Conservation (phyloP, 2,797 vertebrate species). For the Tiaroga cobitis region DNA sequence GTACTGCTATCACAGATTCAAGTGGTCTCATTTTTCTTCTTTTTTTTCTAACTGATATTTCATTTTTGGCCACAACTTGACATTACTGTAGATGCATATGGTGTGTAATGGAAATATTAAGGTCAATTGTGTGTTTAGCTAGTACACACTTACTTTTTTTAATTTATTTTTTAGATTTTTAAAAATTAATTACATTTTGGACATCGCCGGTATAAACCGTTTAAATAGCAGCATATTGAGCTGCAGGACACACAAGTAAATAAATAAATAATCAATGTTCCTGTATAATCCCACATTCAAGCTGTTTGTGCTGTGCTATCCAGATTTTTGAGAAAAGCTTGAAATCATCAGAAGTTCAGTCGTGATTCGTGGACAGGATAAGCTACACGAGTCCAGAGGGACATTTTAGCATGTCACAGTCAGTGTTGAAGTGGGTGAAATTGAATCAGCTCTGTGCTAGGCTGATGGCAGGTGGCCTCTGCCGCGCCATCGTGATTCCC, state of each 20-base stretch:
- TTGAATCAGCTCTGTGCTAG: slow-evolving; percentile 45
- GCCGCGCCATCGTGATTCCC: background rate
- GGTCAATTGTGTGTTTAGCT: background rate
- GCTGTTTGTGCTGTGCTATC: slow-evolving; percentile 16
- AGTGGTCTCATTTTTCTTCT: background rate
- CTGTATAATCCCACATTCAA: slow-evolving; percentile 33
- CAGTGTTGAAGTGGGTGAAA: slow-evolving; percentile 37
- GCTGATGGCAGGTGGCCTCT: slow-evolving; percentile 26
- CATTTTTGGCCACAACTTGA: background rate
- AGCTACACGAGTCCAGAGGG: background rate
- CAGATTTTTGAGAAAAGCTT: slow-evolving; percentile 29
- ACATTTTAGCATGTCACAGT: slow-evolving; percentile 38
- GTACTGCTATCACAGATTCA: background rate
- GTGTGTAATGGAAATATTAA: background rate
- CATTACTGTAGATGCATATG: background rate
- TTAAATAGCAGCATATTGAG: slow-evolving; percentile 19
- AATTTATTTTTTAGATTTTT: background rate
- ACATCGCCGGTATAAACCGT: background rate
- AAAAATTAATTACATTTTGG: background rate
- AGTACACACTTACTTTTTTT: background rate
- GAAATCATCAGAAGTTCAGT: slow-evolving; percentile 20
- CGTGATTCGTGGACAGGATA: slow-evolving; percentile 10
- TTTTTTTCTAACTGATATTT: background rate
- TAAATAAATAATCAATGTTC: slow-evolving; percentile 9
- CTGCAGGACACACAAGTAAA: background rate